Evolutionary conservation across 2,888 invertebrate genomes (phyloP).

Genomic region (Heliconius aoede): DNA sequence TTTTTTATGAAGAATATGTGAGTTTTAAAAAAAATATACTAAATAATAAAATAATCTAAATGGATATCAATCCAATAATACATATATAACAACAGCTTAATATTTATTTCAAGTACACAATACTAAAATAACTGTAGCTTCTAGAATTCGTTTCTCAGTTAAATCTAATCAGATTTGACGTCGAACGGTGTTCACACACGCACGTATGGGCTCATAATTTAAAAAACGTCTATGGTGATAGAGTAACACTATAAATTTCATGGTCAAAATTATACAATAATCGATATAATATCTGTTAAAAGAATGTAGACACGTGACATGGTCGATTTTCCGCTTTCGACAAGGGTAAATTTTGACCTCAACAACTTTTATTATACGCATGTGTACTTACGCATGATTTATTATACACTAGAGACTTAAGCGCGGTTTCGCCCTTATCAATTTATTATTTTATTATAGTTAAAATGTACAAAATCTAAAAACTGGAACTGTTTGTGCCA

Average conservation of each 20-base stretch:
- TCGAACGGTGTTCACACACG: not conserved
- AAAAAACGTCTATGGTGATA: not conserved
- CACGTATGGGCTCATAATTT: not conserved
- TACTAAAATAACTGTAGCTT: not conserved
- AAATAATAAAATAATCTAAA: too few species aligned
- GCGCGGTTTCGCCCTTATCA: too few species aligned
- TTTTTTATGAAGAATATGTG: too few species aligned
- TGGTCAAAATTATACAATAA: conserved; percentile 38
- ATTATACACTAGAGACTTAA: too few species aligned
- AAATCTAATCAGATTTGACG: not conserved
- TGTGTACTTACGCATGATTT: not conserved
- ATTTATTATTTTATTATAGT: too few species aligned
- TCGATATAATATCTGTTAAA: conserved; percentile 34
- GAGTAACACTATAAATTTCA: conserved; percentile 19
- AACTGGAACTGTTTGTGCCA: too few species aligned
- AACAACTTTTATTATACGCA: conserved; percentile 41
- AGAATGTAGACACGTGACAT: conserved; percentile 29
- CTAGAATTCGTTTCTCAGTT: not conserved
- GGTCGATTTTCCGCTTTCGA: conserved; percentile 42
- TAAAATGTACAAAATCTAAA: too few species aligned
- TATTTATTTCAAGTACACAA: too few species aligned
- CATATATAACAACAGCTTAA: too few species aligned
- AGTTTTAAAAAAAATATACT: too few species aligned
- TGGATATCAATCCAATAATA: not conserved
- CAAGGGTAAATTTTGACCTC: conserved; percentile 43